Evolutionary conservation across 2,113 vertebrate genomes (phyloP), one percentile per base, ranked within the genome.

Genomic region (Asarcornis scutulata): DNA sequence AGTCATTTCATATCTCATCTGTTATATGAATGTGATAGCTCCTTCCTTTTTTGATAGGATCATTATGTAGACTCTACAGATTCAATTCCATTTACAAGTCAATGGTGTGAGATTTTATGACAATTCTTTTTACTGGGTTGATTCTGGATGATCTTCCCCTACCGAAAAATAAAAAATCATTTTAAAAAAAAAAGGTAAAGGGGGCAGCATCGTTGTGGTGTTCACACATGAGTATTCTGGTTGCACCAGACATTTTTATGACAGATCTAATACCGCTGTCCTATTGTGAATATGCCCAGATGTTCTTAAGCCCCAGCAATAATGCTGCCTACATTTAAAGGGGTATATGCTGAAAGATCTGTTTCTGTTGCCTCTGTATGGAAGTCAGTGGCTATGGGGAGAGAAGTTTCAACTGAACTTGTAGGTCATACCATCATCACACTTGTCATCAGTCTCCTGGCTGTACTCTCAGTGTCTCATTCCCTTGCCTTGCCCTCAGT

Each of bases 11-110:
- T 95, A 96, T 97, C 98, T 98, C 98, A 98, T 98, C 97, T 96
- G 97, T 98, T 98, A 97, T 92, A 95, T 92, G 97, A 98, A 97
- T 97, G 97, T 97, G 97, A 96, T 94, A 89, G 96, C 73, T 96
- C 96, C 93, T 97, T 95, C 96, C 87, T 94, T 91, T 97, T 97
- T 96, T 98, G 98, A 98, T 98, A 94, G 98, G 90, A 95, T 97
- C 98, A 97, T 98, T 98, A 98, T 94, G 95, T 97, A 97, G 98
- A 96, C 95, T 88, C 97, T 91, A 91, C 97, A 97, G 97, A 97
- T 97, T 98, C 98, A 96, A 97, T 98, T 97, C 97, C 98, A 98
- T 98, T 98, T 98, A 98, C 98, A 98, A 98, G 97, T 98, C 98
- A 98, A 98, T 98, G 98, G 98, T 97, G 97, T 98, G 98, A 97